Conservation (phyloP, 2,888 invertebrate genomes). For the Xanthia icteritia region DNA sequence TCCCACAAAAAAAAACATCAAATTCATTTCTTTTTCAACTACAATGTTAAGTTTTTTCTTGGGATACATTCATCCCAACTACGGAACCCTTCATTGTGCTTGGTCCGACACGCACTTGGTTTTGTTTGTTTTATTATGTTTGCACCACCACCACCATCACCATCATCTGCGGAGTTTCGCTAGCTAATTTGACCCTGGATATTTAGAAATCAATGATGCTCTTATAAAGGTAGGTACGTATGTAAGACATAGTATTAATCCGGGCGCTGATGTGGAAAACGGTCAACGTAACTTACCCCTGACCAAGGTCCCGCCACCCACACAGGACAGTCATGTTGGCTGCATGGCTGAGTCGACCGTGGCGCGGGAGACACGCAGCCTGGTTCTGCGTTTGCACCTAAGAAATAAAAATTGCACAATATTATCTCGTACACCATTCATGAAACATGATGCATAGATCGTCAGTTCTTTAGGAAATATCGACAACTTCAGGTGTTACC, state of each 20-base stretch:
- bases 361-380: constrained; percentile 95
- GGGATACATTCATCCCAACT: too few species aligned
- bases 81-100: too few species aligned
- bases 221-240: background rate
- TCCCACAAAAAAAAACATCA: too few species aligned
- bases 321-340: constrained; percentile 95
- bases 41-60: too few species aligned
- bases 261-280: too few species aligned
- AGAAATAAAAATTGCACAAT: background rate
- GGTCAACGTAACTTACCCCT: constrained; percentile 92
- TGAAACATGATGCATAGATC: too few species aligned
- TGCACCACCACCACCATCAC: too few species aligned
- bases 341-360: constrained; percentile 95
- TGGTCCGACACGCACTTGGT: too few species aligned
- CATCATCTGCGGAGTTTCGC: too few species aligned
- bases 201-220: background rate
- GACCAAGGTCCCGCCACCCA: constrained; percentile 98
- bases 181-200: background rate
- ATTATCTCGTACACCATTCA: background rate
- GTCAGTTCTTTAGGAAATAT: background rate
- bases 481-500: background rate
- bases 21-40: too few species aligned
- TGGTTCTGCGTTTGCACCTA: constrained; percentile 92
- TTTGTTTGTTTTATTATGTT: too few species aligned
- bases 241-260: background rate